Conservation (phyloP, 2,797 vertebrate genomes). For the Myotis daubentonii region DNA sequence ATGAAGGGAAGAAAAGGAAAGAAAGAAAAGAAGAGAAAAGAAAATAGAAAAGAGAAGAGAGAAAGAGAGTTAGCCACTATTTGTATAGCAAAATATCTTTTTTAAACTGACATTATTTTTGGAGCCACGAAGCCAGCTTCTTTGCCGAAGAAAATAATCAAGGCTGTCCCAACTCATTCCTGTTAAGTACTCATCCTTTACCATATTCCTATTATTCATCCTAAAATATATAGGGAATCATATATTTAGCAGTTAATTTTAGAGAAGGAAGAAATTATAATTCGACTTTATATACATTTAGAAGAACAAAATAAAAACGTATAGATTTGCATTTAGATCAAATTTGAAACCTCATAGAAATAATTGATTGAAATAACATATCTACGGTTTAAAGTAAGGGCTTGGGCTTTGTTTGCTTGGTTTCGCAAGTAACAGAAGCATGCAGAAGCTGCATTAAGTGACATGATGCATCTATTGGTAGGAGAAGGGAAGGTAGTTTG, state of each 20-base stretch:
- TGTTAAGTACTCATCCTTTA: neutral
- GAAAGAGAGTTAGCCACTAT: neutral
- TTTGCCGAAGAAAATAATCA: neutral
- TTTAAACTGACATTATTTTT: neutral
- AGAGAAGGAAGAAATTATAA: neutral
- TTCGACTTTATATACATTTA: neutral
- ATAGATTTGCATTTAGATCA: neutral
- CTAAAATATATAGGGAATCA: neutral
- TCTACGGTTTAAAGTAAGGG: neutral
- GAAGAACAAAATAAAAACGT: neutral
- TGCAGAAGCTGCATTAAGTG: neutral
- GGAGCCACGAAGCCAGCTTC: neutral
- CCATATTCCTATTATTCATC: neutral
- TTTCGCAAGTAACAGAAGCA: neutral
- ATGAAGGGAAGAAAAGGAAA: neutral
- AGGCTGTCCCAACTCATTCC: neutral
- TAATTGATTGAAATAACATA: neutral
- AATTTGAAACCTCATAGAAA: neutral
- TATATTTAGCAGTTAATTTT: neutral
- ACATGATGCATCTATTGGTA: neutral
- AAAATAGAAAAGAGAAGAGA: neutral
- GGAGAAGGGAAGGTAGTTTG: neutral
- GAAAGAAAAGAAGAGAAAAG: neutral
- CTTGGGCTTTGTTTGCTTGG: neutral
- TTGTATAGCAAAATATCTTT: slow-evolving; percentile 22